Percentiles rank a stretch among this genome's conserved stretches.
These are phyloP conservation scores for Tadarida brasiliensis DNA, from an alignment of 2,797 vertebrate species.

Conservation along the genomic window DNA sequence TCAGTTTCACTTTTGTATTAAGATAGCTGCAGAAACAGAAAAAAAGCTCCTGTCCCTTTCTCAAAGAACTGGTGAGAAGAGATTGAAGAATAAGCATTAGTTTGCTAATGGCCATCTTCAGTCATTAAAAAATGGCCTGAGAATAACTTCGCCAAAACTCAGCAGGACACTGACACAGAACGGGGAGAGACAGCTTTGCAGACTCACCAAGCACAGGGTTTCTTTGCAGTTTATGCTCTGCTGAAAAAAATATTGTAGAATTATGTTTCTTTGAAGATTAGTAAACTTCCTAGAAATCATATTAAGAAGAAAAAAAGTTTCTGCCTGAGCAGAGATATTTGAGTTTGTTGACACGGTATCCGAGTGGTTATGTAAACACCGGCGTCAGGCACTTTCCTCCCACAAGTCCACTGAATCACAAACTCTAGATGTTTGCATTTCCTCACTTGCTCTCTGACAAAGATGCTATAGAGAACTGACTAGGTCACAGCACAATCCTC, in stretches of 20 bases:
- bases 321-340: background rate
- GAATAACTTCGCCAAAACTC: background rate
- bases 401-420: background rate
- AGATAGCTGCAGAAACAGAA: background rate
- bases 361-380: background rate
- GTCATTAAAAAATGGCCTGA: background rate
- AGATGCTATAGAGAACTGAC: background rate
- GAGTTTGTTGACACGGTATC: background rate
- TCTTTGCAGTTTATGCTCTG: background rate
- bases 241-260: constrained; percentile 37
- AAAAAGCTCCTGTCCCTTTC: background rate
- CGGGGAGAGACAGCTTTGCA: background rate
- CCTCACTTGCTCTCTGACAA: background rate
- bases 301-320: constrained; percentile 40
- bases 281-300: background rate
- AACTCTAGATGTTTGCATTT: background rate
- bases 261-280: constrained; percentile 23
- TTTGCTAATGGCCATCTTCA: background rate
- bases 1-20: constrained; percentile 38
- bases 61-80: background rate
- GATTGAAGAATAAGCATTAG: background rate
- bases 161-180: background rate
- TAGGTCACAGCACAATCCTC: background rate
- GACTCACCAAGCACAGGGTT: background rate
- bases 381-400: background rate